Evolutionary conservation across 2,797 vertebrate genomes (phyloP), one percentile per base, ranked within the genome.

Genomic region (Acipenser oxyrinchus): DNA sequence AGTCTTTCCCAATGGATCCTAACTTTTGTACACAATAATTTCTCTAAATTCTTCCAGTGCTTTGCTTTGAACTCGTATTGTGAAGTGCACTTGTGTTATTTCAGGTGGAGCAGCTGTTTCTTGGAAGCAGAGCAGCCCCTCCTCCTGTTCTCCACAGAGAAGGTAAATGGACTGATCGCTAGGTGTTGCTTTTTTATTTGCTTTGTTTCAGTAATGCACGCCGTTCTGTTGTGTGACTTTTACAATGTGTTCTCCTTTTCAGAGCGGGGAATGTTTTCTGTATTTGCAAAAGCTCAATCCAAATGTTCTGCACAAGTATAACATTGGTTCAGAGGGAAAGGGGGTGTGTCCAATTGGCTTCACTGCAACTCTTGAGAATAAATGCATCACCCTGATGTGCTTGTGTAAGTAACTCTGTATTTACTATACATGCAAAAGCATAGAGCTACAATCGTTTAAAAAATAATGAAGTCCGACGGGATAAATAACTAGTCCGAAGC

Each of bases 51-150:
- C n/a, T n/a, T n/a, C n/a, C 37, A 37, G 1, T 37, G 37, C 37
- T 37, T 37, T 37, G 0, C 37, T 37, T 37, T 37, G 37, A 37
- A 37, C 37, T 37, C 37, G 37, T 37, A 37, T 37, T 37, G 37
- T 37, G 5, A 37, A 37, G 37, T 37, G 37, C 37, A 4, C 37
- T 37, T 37, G 37, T 37, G 4, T 37, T 37, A 4, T 37, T 83
- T 66, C 75, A 98, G 96, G 77, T 99, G 96, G 96, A 95, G 94
- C 71, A 76, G 86, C 66, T 72, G 71, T 67, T 76, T 94, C 58
- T 65, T 81, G 70, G 78, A 87, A 63, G 87, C 80, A 70, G 82
- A 83, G 6, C 86, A 92, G 61, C 90, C 87, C 62, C 70, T 91
- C 70, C 68, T 98, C 66, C 72, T 95, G 73, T 96, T 94, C 63